These are phyloP conservation scores for Calephelis virginiensis DNA, from an alignment of 1,140 invertebrate genomes.

Conservation along the genomic window DNA sequence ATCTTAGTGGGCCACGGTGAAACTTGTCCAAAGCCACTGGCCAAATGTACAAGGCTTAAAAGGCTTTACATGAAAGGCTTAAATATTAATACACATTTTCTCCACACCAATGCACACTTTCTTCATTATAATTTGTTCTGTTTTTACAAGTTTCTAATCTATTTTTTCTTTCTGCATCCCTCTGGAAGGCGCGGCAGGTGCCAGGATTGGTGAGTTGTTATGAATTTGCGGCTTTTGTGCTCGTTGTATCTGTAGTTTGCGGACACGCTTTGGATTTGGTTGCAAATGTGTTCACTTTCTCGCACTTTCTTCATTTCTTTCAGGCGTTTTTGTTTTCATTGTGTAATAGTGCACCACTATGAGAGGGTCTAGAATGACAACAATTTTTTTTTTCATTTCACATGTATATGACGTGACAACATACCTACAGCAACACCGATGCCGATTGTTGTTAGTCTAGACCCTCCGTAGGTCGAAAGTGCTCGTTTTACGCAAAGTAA, in stretches of 20 bases:
- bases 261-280: conserved; percentile 51
- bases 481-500: too few species aligned
- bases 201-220: conserved; percentile 75
- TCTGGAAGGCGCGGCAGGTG: conserved; percentile 73
- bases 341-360: neutral
- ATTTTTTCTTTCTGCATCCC: conserved; percentile 27
- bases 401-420: too few species aligned
- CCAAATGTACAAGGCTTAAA: too few species aligned
- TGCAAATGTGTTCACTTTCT: conserved; percentile 37
- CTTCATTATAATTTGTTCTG: neutral
- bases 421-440: too few species aligned
- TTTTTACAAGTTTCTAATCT: conserved; percentile 18
- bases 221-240: conserved; percentile 50
- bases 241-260: conserved; percentile 30
- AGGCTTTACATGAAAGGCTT: too few species aligned
- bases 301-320: conserved; percentile 12
- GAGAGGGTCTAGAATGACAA: too few species aligned
- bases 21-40: too few species aligned
- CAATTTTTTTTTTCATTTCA: too few species aligned
- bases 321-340: neutral
- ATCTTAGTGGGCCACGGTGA: too few species aligned
- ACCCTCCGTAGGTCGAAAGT: too few species aligned
- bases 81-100: neutral
- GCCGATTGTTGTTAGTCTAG: too few species aligned
- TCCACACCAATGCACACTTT: neutral